Base-by-base conservation (phyloP, 2,888 invertebrate species). In the Trissonchulus latispiculum region DNA sequence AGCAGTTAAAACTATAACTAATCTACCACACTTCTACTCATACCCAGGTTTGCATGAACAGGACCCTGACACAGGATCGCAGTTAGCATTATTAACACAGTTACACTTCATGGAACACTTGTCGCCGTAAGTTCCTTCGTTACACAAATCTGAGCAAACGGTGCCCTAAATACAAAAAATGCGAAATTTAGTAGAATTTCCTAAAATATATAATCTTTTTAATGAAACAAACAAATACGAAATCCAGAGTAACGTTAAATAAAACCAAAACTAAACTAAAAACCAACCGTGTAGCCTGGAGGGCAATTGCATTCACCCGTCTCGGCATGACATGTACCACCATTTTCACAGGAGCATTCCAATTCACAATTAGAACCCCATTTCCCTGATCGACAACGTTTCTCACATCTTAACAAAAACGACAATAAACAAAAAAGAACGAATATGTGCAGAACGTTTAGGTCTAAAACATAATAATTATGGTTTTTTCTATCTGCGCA, bases 271-370 rank as follows among this genome's bases (percentile, higher is more conserved):
- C n/a, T n/a, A n/a, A n/a, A n/a, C n/a, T n/a, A n/a, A n/a, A n/a
- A 66, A 29, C 64, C 71, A 32, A 76, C 77, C 1, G 36, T 72
- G 36, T 67, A 77, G 18, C 77, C 77, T 36, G 77, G 70, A 18
- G 72, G 36, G 61, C 77, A 77, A 1, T 88, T 86, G 80, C 92
- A 92, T 75, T 87, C 87, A 0, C 92, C 92, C 3, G 89, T 89
- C 89, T 89, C 90, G 0, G 92, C 91, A 83, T 93, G 91, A 80
- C 93, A 92, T 82, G 90, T 90, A 33, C 73, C 77, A 18, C 75
- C n/a, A 73, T 74, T 59, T 75, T 71, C 1, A 76, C 77, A 73
- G 18, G 73, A 69, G 35, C 77, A 77, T 23, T 73, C 75, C 18
- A 74, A 29, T 67, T 72, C 72, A 68, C 77, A 77, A 33, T 69